Base-by-base conservation (phyloP, 2,797 vertebrate genomes). In the Prionace glauca region DNA sequence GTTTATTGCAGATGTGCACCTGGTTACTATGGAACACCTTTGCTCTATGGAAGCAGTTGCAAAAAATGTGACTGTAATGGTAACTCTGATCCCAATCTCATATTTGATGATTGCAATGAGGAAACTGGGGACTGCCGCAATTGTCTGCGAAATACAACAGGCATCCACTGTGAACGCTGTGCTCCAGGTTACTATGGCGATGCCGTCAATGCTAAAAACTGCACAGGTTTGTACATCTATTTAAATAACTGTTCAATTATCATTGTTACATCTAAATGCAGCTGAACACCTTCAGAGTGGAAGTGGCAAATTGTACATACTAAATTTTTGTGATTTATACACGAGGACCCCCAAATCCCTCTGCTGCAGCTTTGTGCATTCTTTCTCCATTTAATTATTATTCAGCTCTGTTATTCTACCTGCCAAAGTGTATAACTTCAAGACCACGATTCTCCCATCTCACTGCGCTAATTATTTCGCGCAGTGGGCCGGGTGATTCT, bases 41-140 rank as follows among this genome's bases (percentile, higher is more conserved):
- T 98, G 97, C 96, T 96, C 1, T 96, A 98, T 8, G 98, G 98
- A 96, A 98, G 97, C 96, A 98, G 97, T 96, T 99, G 99, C 96
- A 98, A 97, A 97, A 98, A 98, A 97, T 99, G 99, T 11, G 98
- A 99, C 97, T 99, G 99, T 96, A 99, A 98, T 3, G 98, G 98
- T 88, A 99, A 99, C 97, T 99, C 99, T 0, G 99, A 99, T 97
- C 99, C 99, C 67, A 99, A 99, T 97, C 96, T 99, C 96, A 99
- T 99, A 96, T 98, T 99, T 96, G 99, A 98, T 50, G 99, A 99
- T 96, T 99, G 99, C 95, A 98, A 99, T 97, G 99, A 99, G 90
- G 96, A 98, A 96, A 99, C 99, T 0, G 99, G 99, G 65, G 97
- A 98, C 96, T 99, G 99, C 95, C 98, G 98, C 96, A 98, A 98